A percentile compares a stretch with the other conserved stretches of the same genome.
Evolutionary conservation across 2,888 invertebrate genomes (phyloP).

Genomic region (Eudasyphora cyanicolor): DNA sequence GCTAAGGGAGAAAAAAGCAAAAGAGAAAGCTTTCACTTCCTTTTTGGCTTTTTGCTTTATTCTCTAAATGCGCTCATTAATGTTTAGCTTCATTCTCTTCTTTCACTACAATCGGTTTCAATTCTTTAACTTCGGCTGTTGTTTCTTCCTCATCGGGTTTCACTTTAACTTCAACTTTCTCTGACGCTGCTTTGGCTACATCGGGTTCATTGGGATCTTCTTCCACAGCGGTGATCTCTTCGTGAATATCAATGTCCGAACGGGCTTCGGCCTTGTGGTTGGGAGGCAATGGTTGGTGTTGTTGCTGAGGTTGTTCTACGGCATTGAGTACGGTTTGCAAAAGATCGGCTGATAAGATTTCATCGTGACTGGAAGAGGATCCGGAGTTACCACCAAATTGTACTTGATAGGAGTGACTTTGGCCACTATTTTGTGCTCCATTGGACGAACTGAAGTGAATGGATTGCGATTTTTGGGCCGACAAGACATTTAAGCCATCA

Average conservation of each 20-base stretch:
- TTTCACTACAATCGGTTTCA: slow-evolving; percentile 72
- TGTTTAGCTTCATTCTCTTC: slow-evolving; percentile 67
- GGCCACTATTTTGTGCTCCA: slow-evolving; percentile 74
- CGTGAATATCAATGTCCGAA: slow-evolving; percentile 70
- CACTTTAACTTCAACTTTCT: slow-evolving; percentile 65
- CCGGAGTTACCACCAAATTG: slow-evolving; percentile 83
- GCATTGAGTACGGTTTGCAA: slow-evolving; percentile 90
- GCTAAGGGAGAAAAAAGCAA: background rate
- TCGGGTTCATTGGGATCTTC: slow-evolving; percentile 63
- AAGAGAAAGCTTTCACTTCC: background rate
- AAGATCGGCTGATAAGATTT: slow-evolving; percentile 88
- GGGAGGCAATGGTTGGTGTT: slow-evolving; percentile 67
- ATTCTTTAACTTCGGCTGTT: slow-evolving; percentile 65
- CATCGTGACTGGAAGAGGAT: slow-evolving; percentile 84
- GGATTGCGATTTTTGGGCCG: slow-evolving; percentile 77
- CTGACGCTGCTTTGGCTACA: slow-evolving; percentile 62
- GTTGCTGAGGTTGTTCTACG: slow-evolving; percentile 85
- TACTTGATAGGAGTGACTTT: slow-evolving; percentile 84
- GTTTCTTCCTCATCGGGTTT: slow-evolving; percentile 66
- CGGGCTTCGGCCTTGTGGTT: slow-evolving; percentile 75
- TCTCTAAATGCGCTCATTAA: slow-evolving; percentile 49
- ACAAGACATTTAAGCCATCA: slow-evolving; percentile 76
- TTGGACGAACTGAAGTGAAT: slow-evolving; percentile 82
- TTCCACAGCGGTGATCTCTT: slow-evolving; percentile 65
- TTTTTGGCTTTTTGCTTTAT: background rate